Percentiles rank a stretch among this genome's conserved stretches.
Evolutionary conservation across 2,113 vertebrate genomes (phyloP).

Genomic region (Psammodynastes pulverulentus): DNA sequence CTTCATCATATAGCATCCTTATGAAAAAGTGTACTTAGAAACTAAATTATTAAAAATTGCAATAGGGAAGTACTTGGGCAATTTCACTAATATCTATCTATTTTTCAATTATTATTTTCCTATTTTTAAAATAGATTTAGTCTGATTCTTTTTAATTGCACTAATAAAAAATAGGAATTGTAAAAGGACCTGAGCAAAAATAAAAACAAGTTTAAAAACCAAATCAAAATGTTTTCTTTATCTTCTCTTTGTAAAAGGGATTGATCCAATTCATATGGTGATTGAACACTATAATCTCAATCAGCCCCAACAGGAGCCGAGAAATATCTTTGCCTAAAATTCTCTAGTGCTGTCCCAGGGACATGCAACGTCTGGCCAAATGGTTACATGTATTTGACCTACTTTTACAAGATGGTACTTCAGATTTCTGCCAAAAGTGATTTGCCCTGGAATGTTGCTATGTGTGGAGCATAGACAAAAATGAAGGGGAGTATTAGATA

Average conservation of each 20-base stretch:
- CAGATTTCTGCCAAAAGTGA: not conserved
- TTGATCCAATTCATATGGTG: not conserved
- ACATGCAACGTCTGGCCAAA: not conserved
- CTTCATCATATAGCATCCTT: not conserved
- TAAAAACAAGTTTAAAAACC: not conserved
- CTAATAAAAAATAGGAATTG: not conserved
- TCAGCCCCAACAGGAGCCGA: not conserved
- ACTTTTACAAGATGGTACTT: not conserved
- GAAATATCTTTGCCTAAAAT: not conserved
- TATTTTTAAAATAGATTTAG: not conserved
- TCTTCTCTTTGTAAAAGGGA: not conserved
- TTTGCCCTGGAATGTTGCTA: not conserved
- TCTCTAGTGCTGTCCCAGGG: not conserved
- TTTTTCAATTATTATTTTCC: not conserved
- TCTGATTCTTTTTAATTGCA: not conserved
- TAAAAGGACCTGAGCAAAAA: not conserved
- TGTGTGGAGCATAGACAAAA: not conserved
- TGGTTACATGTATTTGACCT: not conserved
- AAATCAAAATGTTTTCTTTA: not conserved
- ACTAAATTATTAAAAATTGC: not conserved
- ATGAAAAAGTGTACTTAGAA: not conserved
- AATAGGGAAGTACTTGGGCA: not conserved
- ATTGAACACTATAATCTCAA: not conserved
- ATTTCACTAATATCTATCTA: not conserved
- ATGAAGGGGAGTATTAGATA: not conserved